Evolutionary conservation across 2,888 invertebrate genomes (phyloP).

Genomic region (Scaptomyza cyrtandrae): DNA sequence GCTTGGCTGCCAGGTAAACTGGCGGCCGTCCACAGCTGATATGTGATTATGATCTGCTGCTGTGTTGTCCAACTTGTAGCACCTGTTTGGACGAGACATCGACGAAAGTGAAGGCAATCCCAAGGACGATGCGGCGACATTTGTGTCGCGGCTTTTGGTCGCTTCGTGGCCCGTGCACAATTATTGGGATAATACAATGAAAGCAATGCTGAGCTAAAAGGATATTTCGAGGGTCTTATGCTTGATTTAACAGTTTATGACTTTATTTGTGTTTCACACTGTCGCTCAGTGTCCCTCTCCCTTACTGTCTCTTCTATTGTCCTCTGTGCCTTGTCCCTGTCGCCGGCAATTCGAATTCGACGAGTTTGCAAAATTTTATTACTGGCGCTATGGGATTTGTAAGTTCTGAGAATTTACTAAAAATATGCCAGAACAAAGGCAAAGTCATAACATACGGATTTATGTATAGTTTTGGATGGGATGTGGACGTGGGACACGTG

Average conservation of each 20-base stretch:
- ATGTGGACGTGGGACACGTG: background rate
- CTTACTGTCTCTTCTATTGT: slow-evolving; percentile 12
- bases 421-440: slow-evolving; percentile 62
- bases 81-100: slow-evolving; percentile 60
- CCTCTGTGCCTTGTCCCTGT: slow-evolving; percentile 3
- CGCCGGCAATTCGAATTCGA: slow-evolving; percentile 36
- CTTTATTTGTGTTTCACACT: slow-evolving; percentile 57
- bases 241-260: slow-evolving; percentile 78
- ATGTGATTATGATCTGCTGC: slow-evolving; percentile 55
- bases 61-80: slow-evolving; percentile 65
- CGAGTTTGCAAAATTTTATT: slow-evolving; percentile 64
- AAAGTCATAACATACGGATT: slow-evolving; percentile 57
- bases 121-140: slow-evolving; percentile 45
- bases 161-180: slow-evolving; percentile 49
- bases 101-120: slow-evolving; percentile 57
- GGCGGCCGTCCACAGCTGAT: slow-evolving; percentile 49
- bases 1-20: slow-evolving; percentile 40
- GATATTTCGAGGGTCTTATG: slow-evolving; percentile 73
- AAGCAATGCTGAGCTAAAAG: slow-evolving; percentile 66
- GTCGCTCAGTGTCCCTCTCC: slow-evolving; percentile 10
- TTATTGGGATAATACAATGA: slow-evolving; percentile 66
- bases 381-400: slow-evolving; percentile 74
- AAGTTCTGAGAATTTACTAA: slow-evolving; percentile 59
- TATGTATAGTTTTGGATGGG: slow-evolving; percentile 30
- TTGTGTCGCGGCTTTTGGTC: slow-evolving; percentile 58